A percentile compares a stretch with the other conserved stretches of the same genome.
Conservation (phyloP, 2,797 vertebrate genomes). For the Tenualosa ilisha region DNA sequence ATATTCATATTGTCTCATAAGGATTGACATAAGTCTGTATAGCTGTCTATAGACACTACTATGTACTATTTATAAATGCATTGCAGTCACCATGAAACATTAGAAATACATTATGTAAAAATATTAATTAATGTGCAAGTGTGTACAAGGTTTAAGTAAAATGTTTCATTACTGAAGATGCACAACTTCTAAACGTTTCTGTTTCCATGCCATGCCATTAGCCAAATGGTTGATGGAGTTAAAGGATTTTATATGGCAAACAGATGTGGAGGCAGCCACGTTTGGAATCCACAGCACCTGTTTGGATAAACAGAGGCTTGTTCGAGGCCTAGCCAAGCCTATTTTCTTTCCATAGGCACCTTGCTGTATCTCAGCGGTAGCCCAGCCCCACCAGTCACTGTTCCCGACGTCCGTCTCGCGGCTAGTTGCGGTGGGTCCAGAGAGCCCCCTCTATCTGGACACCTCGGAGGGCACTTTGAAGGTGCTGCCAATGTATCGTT, state of each 20-base stretch:
- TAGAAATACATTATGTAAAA: background rate
- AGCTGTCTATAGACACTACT: background rate
- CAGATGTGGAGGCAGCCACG: constrained; percentile 70
- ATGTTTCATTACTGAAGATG: background rate
- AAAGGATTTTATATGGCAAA: constrained; percentile 74
- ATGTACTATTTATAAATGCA: background rate
- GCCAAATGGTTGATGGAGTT: constrained; percentile 65
- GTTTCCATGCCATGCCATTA: constrained; percentile 67
- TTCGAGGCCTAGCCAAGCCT: constrained; percentile 43
- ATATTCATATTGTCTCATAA: background rate
- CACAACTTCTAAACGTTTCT: constrained; percentile 60
- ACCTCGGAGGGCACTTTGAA: constrained; percentile 70
- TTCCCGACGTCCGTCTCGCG: constrained; percentile 58
- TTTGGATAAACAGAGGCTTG: constrained; percentile 70
- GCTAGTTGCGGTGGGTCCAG: constrained; percentile 73
- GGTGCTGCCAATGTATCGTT: constrained; percentile 72
- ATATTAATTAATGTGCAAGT: background rate
- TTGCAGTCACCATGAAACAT: too few relatives aligned
- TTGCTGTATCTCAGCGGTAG: constrained; percentile 57
- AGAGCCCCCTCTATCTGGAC: constrained; percentile 55
- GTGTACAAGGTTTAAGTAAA: background rate
- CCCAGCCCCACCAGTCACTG: constrained; percentile 53
- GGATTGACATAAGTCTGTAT: background rate
- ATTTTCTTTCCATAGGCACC: constrained; percentile 51
- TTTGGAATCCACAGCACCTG: constrained; percentile 66